Conservation (phyloP, 2,113 vertebrate species). For the Formicarius rufipectus region DNA sequence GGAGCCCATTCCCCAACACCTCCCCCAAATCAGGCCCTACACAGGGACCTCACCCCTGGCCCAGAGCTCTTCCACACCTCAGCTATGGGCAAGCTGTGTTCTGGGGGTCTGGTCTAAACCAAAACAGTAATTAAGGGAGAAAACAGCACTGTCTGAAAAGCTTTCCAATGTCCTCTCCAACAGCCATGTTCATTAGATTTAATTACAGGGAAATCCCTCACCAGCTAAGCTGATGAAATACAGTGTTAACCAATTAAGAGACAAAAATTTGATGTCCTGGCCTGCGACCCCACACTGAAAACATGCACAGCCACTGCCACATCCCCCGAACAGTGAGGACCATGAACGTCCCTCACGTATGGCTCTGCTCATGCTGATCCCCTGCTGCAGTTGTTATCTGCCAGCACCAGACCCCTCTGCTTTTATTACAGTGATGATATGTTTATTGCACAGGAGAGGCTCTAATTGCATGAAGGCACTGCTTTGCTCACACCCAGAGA, state of each 20-base stretch:
- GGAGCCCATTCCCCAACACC: not conserved
- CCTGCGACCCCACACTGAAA: not conserved
- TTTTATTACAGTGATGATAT: not conserved
- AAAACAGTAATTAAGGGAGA: not conserved
- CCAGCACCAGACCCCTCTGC: not conserved
- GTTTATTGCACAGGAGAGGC: not conserved
- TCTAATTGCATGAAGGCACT: not conserved
- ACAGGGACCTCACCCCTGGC: accelerated
- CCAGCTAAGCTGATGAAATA: not conserved
- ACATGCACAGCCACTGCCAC: accelerated
- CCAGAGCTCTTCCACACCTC: accelerated
- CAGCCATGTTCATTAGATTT: not conserved
- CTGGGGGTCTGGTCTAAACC: no score
- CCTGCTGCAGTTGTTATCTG: not conserved
- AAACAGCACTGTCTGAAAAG: no score
- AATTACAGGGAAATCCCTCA: not conserved
- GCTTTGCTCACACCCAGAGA: not conserved
- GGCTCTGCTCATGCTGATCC: not conserved
- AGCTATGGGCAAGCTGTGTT: accelerated
- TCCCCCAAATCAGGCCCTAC: not conserved
- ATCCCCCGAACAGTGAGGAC: not conserved
- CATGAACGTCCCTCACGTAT: accelerated
- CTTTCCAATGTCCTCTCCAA: not conserved
- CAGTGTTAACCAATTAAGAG: accelerated
- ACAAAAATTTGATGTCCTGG: not conserved